These are phyloP conservation scores for Drosophila orosa DNA, from an alignment of 1,140 invertebrate genomes.

Conservation along the genomic window DNA sequence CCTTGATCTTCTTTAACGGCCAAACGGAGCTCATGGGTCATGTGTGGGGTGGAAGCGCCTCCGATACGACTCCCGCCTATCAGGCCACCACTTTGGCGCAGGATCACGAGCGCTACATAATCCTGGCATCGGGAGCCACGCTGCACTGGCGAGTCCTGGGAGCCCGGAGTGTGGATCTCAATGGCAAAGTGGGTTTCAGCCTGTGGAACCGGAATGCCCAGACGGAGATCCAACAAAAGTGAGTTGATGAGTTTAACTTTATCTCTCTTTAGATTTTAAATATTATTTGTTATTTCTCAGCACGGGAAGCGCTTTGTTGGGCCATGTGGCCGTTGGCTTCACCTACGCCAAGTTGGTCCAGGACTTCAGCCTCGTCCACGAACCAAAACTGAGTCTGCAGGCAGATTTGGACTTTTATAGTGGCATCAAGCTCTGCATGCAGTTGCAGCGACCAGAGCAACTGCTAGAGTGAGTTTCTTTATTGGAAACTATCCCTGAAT, in stretches of 20 bases:
- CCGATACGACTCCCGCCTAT: conserved; percentile 92
- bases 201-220: conserved; percentile 95
- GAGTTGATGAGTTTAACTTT: conserved; percentile 57
- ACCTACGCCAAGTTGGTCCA: conserved; percentile 89
- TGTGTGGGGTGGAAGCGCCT: conserved; percentile 93
- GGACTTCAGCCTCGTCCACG: conserved; percentile 89
- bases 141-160: conserved; percentile 89
- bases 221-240: conserved; percentile 91
- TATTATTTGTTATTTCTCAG: conserved; percentile 84
- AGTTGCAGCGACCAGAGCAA: conserved; percentile 90
- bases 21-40: conserved; percentile 95
- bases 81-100: conserved; percentile 91
- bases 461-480: conserved; percentile 86
- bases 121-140: conserved; percentile 90
- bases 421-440: conserved; percentile 91
- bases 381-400: conserved; percentile 90
- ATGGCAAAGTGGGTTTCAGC: conserved; percentile 93
- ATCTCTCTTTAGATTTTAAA: background rate
- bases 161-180: conserved; percentile 92
- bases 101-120: conserved; percentile 89
- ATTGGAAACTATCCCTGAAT: background rate
- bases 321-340: conserved; percentile 88
- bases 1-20: conserved; percentile 93
- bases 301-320: conserved; percentile 89
- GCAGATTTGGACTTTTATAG: conserved; percentile 93